These are phyloP conservation scores for Drosophila dunni DNA, from an alignment of 1,140 invertebrate genomes.

Conservation along the genomic window DNA sequence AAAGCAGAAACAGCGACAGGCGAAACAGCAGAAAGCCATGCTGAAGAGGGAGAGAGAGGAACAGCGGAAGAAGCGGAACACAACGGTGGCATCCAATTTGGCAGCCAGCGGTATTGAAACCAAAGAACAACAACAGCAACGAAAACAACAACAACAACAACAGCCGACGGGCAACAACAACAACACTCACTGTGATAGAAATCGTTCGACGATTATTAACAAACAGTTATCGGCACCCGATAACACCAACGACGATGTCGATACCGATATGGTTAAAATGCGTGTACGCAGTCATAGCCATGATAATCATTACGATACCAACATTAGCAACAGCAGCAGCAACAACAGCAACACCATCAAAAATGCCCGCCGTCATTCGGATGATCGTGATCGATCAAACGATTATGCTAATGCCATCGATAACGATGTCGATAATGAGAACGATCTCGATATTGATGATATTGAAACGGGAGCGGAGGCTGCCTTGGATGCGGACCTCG, in stretches of 20 bases:
- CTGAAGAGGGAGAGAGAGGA: conserved; percentile 68
- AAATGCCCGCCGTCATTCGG: conserved; percentile 11
- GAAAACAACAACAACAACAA: conserved; percentile 29
- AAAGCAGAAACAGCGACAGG: conserved; percentile 74
- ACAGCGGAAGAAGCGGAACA: conserved; percentile 77
- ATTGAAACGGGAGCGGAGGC: conserved; percentile 60
- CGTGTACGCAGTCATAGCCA: conserved; percentile 69
- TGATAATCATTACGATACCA: conserved; percentile 65
- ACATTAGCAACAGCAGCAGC: conserved; percentile 15
- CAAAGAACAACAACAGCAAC: conserved; percentile 58
- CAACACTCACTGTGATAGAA: conserved; percentile 50
- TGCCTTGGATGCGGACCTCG: conserved; percentile 31
- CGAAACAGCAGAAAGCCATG: conserved; percentile 67
- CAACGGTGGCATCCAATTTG: conserved; percentile 74
- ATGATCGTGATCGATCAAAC: conserved; percentile 18
- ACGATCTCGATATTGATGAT: conserved; percentile 31
- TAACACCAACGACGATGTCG: conserved; percentile 18
- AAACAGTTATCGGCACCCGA: conserved; percentile 31
- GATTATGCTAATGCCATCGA: conserved; percentile 21
- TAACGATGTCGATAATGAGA: not conserved
- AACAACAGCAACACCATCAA: conserved; percentile 16
- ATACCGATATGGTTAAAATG: conserved; percentile 44
- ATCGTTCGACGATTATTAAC: conserved; percentile 32
- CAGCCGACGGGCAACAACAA: conserved; percentile 40
- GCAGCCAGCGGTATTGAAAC: conserved; percentile 65